Evolutionary conservation across 2,113 vertebrate species (phyloP), one percentile per base, ranked within the genome.

Genomic region (Callithrix jacchus): DNA sequence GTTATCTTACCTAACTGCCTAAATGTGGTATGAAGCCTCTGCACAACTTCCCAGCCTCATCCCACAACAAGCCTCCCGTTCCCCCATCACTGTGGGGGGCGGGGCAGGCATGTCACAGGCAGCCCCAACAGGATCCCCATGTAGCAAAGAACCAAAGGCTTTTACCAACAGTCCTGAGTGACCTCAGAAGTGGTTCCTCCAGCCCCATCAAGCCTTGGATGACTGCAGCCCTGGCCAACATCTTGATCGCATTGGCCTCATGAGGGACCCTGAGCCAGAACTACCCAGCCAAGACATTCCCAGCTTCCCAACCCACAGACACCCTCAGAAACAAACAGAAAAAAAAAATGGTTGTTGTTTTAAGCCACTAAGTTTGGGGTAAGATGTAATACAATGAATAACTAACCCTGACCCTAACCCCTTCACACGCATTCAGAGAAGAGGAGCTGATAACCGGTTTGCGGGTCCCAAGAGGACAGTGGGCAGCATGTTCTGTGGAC

Each of bases 171-270:
- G 27, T 37, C 87, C 52, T 61, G 27, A 25, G 5, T 37, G 6
- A 71, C 23, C 20, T 32, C 35, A 27, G 35, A 47, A 79, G 12
- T 49, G 70, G 35, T 47, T 30, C 81, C 35, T 71, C 54, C 88
- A 61, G 37, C n/a, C 37, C 1, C 27, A 71, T 40, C 49, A 81
- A 21, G 23, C 61, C 23, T 68, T 52, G 9, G 20, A n/a, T 49
- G 71, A 56, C 7, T 16, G 40, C 35, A 73, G 45, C 45, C 10
- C 11, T 58, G 86, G 13, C 13, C 5, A 1, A 40, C 6, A 32
- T 7, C 54, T 27, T 58, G 37, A 47, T 0, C 8, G 12, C 32
- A 56, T 17, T 52, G 16, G 45, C 8, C 30, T 71, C 4, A 0
- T 20, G 49, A 86, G 17, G 70, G 14, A 30, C 11, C 17, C 8